Evolutionary conservation across 2,888 invertebrate genomes (phyloP).

Genomic region (Sarcophaga rosellei): DNA sequence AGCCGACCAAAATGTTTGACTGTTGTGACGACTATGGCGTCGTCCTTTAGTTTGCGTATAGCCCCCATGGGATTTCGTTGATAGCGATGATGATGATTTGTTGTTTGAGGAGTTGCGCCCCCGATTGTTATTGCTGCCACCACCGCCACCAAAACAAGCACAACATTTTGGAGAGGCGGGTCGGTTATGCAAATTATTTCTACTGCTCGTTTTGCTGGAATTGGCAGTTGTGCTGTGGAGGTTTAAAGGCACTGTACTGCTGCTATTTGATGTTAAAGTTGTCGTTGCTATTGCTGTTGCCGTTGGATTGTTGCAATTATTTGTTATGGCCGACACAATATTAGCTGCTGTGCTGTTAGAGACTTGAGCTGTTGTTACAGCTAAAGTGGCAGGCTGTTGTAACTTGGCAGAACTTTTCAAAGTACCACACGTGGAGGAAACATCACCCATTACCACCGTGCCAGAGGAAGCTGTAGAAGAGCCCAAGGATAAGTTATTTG

Average conservation of each 20-base stretch:
- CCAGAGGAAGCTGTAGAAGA: constrained; percentile 57
- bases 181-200: constrained; percentile 69
- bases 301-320: constrained; percentile 58
- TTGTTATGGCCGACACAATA: constrained; percentile 62
- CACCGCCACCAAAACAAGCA: constrained; percentile 69
- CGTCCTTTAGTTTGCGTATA: constrained; percentile 71
- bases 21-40: constrained; percentile 71
- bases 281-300: not conserved
- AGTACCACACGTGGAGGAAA: constrained; percentile 73
- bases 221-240: constrained; percentile 67
- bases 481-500: constrained; percentile 64
- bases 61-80: constrained; percentile 64
- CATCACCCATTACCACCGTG: constrained; percentile 22
- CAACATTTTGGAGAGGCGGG: constrained; percentile 70
- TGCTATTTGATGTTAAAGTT: constrained; percentile 58
- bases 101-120: constrained; percentile 52
- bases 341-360: constrained; percentile 37
- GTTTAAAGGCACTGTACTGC: constrained; percentile 68
- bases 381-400: constrained; percentile 59
- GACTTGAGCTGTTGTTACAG: constrained; percentile 46
- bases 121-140: constrained; percentile 55
- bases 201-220: constrained; percentile 70
- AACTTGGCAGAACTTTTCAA: constrained; percentile 75
- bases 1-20: constrained; percentile 83
- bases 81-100: constrained; percentile 65